Evolutionary conservation across 2,888 invertebrate species (phyloP).

Genomic region (Falcaria lacertinaria): DNA sequence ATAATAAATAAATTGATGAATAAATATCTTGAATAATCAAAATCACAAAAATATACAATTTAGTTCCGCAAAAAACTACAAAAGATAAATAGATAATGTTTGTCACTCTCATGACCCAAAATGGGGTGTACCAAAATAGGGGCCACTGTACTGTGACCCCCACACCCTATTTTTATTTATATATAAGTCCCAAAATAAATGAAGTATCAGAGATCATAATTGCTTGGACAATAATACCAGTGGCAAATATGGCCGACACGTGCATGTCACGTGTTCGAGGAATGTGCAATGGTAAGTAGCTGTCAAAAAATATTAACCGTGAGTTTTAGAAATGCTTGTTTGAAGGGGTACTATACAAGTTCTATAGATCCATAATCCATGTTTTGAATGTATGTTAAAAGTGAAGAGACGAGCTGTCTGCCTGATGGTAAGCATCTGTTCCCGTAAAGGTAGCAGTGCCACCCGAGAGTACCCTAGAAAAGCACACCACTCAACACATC

Average conservation of each 20-base stretch:
- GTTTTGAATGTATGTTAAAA: too few species aligned
- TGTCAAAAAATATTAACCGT: slow-evolving; percentile 6
- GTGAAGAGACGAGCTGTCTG: too few species aligned
- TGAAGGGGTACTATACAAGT: not conserved
- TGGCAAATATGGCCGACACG: slow-evolving; percentile 33
- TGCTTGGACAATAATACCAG: slow-evolving; percentile 18
- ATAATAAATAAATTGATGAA: not conserved
- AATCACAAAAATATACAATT: slow-evolving; percentile 10
- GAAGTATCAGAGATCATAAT: slow-evolving; percentile 13
- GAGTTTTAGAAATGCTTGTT: not conserved
- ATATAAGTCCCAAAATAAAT: not conserved
- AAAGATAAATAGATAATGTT: slow-evolving; percentile 10
- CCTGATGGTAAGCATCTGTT: too few species aligned
- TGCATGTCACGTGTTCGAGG: slow-evolving; percentile 26
- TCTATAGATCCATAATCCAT: too few species aligned
- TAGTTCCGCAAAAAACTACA: slow-evolving; percentile 14
- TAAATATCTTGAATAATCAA: slow-evolving; percentile 4
- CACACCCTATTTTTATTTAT: slow-evolving; percentile 7
- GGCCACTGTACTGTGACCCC: slow-evolving; percentile 13
- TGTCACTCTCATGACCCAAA: slow-evolving; percentile 17
- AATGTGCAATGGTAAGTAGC: slow-evolving; percentile 7
- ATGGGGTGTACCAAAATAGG: slow-evolving; percentile 4
- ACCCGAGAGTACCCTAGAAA: too few species aligned
- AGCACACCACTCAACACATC: too few species aligned
- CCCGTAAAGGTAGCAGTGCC: too few species aligned